Percentiles rank a stretch among this genome's conserved stretches.
Evolutionary conservation across 35 echinoderm and acorn worm genomes (phyloP).

Genomic region (Holothuria glaberrima): DNA sequence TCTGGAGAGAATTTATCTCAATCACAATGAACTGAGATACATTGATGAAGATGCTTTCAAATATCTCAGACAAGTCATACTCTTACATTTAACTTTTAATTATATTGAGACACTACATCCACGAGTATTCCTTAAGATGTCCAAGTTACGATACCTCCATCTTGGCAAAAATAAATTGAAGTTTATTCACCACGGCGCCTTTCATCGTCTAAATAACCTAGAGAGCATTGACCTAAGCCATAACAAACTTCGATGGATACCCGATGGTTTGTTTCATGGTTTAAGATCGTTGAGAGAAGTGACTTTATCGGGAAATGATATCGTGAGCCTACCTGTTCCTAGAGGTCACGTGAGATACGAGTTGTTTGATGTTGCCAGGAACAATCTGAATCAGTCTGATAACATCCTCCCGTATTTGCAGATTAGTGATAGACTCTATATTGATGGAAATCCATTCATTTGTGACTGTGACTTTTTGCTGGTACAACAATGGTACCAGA

Average conservation of each 20-base stretch:
- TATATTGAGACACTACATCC: background rate
- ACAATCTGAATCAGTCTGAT: background rate
- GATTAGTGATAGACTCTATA: background rate
- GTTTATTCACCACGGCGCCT: background rate
- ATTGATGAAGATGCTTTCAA: background rate
- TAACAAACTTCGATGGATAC: background rate
- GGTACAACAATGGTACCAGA: background rate
- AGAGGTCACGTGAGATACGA: background rate
- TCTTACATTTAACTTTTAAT: background rate
- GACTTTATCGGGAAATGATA: background rate
- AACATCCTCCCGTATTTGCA: background rate
- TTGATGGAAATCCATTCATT: background rate
- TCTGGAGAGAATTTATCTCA: background rate
- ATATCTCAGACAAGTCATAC: background rate
- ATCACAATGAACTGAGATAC: slow-evolving; percentile 6
- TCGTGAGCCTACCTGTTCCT: background rate
- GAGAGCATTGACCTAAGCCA: background rate
- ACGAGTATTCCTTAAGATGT: background rate
- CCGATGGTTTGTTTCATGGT: slow-evolving; percentile 18
- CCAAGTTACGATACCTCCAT: background rate
- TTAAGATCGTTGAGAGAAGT: slow-evolving; percentile 20
- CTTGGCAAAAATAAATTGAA: background rate
- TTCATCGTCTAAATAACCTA: background rate
- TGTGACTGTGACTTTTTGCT: slow-evolving; percentile 5
- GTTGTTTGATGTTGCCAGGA: background rate